Percentiles rank a stretch among this genome's conserved stretches.
Conservation (phyloP, 2,113 vertebrate species). For the Hyaena hyaena region DNA sequence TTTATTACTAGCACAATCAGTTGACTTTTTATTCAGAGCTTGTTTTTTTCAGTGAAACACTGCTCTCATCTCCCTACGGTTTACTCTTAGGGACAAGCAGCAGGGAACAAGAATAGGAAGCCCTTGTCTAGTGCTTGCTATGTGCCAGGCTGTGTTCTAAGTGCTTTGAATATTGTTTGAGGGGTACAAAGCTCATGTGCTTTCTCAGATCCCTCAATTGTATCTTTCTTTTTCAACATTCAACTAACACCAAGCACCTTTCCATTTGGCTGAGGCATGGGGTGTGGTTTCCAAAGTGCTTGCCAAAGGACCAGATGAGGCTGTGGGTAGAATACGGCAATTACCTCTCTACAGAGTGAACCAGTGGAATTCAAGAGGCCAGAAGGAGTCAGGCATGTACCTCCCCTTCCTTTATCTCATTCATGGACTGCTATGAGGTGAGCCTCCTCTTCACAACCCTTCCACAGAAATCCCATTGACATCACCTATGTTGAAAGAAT, state of each 20-base stretch:
- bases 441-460: neutral
- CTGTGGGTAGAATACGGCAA: neutral
- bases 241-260: neutral
- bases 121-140: accelerated
- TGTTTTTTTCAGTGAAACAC: neutral
- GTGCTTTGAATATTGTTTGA: neutral
- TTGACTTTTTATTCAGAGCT: neutral
- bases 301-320: neutral
- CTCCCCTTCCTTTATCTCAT: neutral
- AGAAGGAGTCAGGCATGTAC: neutral
- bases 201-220: neutral
- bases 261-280: neutral
- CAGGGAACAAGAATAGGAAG: neutral
- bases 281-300: neutral
- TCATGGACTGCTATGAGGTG: neutral
- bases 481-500: neutral
- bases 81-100: neutral
- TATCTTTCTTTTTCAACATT: neutral
- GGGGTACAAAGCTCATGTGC: too few relatives aligned
- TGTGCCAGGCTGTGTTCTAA: neutral
- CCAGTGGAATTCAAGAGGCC: neutral
- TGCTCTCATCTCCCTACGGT: neutral
- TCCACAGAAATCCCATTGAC: neutral
- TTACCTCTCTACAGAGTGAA: neutral
- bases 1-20: neutral